Conservation (phyloP, 1,140 invertebrate genomes). For the Caerostris extrusa region DNA sequence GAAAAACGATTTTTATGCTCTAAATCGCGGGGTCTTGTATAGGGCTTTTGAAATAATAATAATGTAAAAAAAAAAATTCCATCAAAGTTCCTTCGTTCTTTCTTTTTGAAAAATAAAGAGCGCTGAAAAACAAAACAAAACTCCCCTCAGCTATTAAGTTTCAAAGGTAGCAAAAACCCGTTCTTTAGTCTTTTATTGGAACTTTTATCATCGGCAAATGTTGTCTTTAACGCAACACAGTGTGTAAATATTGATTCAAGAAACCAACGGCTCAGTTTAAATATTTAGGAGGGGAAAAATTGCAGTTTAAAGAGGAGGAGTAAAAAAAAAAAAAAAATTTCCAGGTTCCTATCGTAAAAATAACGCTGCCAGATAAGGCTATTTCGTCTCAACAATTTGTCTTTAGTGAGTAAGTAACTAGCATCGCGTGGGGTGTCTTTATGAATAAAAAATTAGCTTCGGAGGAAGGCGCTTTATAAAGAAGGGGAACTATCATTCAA, state of each 20-base stretch:
- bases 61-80: constrained; percentile 52
- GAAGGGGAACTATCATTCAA: constrained; percentile 59
- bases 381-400: constrained; percentile 72
- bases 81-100: constrained; percentile 57
- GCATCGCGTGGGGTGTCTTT: constrained; percentile 38
- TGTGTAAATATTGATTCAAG: constrained; percentile 77
- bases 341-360: constrained; percentile 59
- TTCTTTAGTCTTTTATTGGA: constrained; percentile 77
- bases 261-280: constrained; percentile 75
- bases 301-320: constrained; percentile 67
- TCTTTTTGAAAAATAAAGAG: constrained; percentile 16
- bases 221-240: constrained; percentile 77
- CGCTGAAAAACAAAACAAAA: constrained; percentile 75
- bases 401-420: constrained; percentile 59
- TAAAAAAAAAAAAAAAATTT: constrained; percentile 30
- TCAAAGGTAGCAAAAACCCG: constrained; percentile 71
- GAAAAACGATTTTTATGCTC: constrained; percentile 73
- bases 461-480: constrained; percentile 47
- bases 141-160: constrained; percentile 74
- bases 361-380: constrained; percentile 64
- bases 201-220: constrained; percentile 77
- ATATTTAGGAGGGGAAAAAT: constrained; percentile 74
- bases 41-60: constrained; percentile 71
- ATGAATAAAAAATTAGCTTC: constrained; percentile 76
- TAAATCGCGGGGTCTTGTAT: constrained; percentile 60